Evolutionary conservation across 2,797 vertebrate genomes (phyloP).

Genomic region (Poecile montanus): DNA sequence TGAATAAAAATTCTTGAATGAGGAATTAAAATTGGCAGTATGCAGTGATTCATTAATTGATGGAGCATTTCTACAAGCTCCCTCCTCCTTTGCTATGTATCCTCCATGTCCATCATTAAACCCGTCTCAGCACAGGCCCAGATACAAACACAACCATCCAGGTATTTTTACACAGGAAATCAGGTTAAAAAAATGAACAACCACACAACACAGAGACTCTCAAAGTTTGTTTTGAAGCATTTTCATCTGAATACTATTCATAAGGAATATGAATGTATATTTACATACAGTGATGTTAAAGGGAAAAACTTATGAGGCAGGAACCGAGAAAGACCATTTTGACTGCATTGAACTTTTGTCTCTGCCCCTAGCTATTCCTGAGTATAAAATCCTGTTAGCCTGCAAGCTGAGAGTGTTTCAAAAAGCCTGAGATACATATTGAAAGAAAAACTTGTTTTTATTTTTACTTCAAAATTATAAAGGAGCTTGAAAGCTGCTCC

Average conservation of each 20-base stretch:
- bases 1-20: neutral
- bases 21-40: neutral
- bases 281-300: neutral
- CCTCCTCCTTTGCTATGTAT: neutral
- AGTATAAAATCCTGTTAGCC: neutral
- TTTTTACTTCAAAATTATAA: neutral
- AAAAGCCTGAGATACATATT: neutral
- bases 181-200: neutral
- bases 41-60: neutral
- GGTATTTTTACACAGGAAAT: neutral
- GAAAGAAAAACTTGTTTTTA: neutral
- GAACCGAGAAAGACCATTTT: neutral
- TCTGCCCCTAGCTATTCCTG: neutral
- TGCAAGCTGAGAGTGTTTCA: neutral
- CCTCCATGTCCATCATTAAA: neutral
- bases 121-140: neutral
- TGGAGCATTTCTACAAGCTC: neutral
- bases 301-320: neutral
- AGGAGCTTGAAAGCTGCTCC: neutral
- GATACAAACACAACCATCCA: neutral
- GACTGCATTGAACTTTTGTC: neutral
- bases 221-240: neutral
- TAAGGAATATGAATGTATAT: neutral
- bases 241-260: neutral
- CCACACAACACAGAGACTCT: neutral